Evolutionary conservation across 2,888 invertebrate genomes (phyloP), one percentile per base, ranked within the genome.

Genomic region (Amiota communis): DNA sequence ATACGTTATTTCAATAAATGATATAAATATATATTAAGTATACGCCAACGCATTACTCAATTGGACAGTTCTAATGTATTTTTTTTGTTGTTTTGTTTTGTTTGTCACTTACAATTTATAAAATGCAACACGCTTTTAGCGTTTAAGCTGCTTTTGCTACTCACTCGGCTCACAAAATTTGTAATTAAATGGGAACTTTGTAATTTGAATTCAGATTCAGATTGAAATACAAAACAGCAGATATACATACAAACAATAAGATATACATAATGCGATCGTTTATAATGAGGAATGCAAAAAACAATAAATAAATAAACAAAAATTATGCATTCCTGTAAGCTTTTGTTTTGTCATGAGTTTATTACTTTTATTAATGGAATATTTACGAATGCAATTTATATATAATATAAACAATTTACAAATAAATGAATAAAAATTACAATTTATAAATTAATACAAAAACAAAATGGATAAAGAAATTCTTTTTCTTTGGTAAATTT

Each of bases 161-260:
- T 23, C 23, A 23, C 23, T 23, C 23, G 23, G 23, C 23, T 23
- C 23, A 36, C 3, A 36, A 36, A 36, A 36, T 6, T 36, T 36
- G 67, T 36, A 23, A 64, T 63, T 17, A 61, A 73, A 74, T 70
- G 49, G 64, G 59, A 57, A 63, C n/a, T 49, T 56, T 63, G 47
- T 57, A 75, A 63, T 36, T 2, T 36, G 36, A 23, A 36, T 36
- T 36, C 8, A 36, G 6, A 36, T 6, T 36, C 36, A 6, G 3
- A 23, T 23, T 15, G 47, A 48, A n/a, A n/a, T n/a, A n/a, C n/a
- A n/a, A n/a, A 65, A 13, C 11, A 65, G 48, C 78, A 79, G 76
- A 85, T 78, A 81, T 49, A 75, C 73, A 72, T 73, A 71, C 79
- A 84, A 76, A 79, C 76, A 79, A 75, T 74, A 49, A 72, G 70